Evolutionary conservation across 1,140 invertebrate genomes (phyloP).

Genomic region (Anagrus nilaparvatae): DNA sequence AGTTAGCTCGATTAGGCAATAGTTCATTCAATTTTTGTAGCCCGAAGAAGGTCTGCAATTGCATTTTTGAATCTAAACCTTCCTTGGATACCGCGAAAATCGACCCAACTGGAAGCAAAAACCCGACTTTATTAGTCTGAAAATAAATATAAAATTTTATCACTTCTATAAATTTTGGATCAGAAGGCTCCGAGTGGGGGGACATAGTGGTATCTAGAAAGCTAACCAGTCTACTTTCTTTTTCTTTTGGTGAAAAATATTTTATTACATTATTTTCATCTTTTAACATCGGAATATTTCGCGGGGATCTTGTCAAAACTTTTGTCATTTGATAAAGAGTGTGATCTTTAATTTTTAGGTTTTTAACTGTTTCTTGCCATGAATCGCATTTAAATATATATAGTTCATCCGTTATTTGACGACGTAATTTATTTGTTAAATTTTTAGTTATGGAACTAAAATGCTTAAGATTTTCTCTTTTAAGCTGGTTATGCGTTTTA

Average conservation of each 20-base stretch:
- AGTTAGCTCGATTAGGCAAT: too few relatives aligned
- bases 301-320: neutral
- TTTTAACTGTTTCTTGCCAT: constrained; percentile 4
- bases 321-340: constrained; percentile 8
- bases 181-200: too few relatives aligned
- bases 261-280: neutral
- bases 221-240: constrained; percentile 2
- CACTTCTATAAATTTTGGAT: neutral
- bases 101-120: too few relatives aligned
- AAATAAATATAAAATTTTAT: too few relatives aligned
- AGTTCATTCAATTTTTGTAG: too few relatives aligned
- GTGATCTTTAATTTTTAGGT: constrained; percentile 6
- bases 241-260: constrained; percentile 2
- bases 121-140: too few relatives aligned
- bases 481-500: constrained; percentile 3
- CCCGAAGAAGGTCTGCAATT: too few relatives aligned
- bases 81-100: too few relatives aligned
- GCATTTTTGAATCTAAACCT: too few relatives aligned
- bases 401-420: constrained; percentile 1
- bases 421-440: constrained; percentile 1
- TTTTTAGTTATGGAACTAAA: neutral
- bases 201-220: neutral
- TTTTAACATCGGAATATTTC: neutral
- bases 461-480: neutral
- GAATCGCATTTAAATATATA: neutral